phyloP scores from a whole-genome alignment of 2,888 invertebrate species.

The Pterostichus niger region DNA sequence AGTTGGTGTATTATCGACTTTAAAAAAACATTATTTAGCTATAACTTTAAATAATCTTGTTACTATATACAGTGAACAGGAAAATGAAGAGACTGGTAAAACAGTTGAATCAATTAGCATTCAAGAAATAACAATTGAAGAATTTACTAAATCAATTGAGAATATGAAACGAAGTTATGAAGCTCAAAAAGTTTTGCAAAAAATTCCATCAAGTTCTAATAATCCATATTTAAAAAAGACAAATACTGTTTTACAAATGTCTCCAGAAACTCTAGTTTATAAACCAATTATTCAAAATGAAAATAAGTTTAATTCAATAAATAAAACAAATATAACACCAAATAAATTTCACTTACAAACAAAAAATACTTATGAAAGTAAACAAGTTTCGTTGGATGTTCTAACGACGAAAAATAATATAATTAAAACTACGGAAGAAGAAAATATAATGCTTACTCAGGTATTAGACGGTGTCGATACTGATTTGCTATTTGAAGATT shows the following conservation, averaged over 20 bases:
- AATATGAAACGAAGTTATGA: slow-evolving; percentile 39
- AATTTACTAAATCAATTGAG: slow-evolving; percentile 63
- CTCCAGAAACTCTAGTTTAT: not conserved
- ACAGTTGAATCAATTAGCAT: slow-evolving; percentile 39
- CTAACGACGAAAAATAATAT: slow-evolving; percentile 1
- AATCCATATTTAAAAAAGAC: slow-evolving; percentile 32
- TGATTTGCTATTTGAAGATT: slow-evolving; percentile 72
- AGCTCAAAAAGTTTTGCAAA: slow-evolving; percentile 23
- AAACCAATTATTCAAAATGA: slow-evolving; percentile 35
- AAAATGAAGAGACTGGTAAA: slow-evolving; percentile 8
- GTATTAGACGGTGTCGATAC: slow-evolving; percentile 71
- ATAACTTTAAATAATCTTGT: slow-evolving; percentile 73
- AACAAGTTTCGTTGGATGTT: slow-evolving; percentile 7
- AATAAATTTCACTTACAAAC: slow-evolving; percentile 40
- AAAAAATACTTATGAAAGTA: slow-evolving; percentile 22
- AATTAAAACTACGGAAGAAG: slow-evolving; percentile 69
- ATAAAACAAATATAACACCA: not conserved
- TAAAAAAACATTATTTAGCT: slow-evolving; percentile 71
- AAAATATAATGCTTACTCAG: slow-evolving; percentile 70
- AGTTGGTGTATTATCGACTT: slow-evolving; percentile 72
- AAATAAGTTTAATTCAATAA: not conserved
- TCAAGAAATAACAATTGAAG: slow-evolving; percentile 55
- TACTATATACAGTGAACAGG: slow-evolving; percentile 71
- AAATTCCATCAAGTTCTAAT: slow-evolving; percentile 3
- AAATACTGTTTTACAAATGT: slow-evolving; percentile 12